Evolutionary conservation across 2,113 vertebrate genomes (phyloP).

Genomic region (Cervus canadensis): DNA sequence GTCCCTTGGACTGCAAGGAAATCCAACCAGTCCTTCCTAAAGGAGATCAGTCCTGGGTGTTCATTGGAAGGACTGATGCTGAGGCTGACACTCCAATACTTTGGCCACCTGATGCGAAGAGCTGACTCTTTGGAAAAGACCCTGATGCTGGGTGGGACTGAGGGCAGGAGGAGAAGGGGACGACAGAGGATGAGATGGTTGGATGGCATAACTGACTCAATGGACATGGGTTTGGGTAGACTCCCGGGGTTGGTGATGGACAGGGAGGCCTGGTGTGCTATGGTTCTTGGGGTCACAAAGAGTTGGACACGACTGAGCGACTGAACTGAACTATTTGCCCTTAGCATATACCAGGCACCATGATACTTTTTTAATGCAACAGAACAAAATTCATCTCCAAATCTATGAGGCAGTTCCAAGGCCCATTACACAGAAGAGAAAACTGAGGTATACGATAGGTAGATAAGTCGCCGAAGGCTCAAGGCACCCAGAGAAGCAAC

Average conservation of each 20-base stretch:
- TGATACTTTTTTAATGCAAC: background rate
- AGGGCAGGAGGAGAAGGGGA: background rate
- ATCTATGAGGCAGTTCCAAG: background rate
- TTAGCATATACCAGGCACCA: background rate
- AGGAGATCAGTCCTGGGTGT: background rate
- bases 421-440: background rate
- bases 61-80: background rate
- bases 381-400: background rate
- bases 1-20: background rate
- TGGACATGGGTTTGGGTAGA: background rate
- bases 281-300: background rate
- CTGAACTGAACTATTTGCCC: background rate
- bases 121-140: background rate
- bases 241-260: background rate
- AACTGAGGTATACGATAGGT: background rate
- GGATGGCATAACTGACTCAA: background rate
- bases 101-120: background rate
- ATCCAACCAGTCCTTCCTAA: background rate
- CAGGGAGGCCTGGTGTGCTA: background rate
- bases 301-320: accelerated
- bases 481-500: background rate
- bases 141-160: background rate
- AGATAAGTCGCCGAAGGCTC: background rate
- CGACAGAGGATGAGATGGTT: background rate
- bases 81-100: background rate